Evolutionary conservation across 2,113 vertebrate genomes (phyloP), one percentile per base, ranked within the genome.

Genomic region (Platichthys stellatus): DNA sequence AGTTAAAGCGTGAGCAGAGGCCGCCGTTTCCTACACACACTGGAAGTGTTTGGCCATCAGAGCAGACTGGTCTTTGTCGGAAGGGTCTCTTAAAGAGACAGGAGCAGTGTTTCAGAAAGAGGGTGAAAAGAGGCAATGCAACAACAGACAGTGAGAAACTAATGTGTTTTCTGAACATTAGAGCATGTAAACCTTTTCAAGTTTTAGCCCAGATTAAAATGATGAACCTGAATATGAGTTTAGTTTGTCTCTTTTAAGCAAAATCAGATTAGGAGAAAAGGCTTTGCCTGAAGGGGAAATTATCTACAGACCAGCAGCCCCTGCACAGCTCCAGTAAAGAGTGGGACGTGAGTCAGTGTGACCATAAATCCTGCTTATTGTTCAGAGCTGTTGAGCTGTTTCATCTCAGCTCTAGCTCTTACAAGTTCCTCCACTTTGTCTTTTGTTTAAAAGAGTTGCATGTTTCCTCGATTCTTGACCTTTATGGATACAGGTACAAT

Each of bases 331-430:
- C 69, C 54, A 57, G 1, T 47, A 8, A 54, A 69, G 14, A 24
- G 57, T 53, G 51, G 43, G 53, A 66, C 57, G 61, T 69, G 20
- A 45, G 58, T 80, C 65, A 63, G 10, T n/a, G 5, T 2, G 0
- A 49, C 57, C 73, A 81, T 61, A 18, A 17, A 51, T 51, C 66
- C 58, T 58, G 69, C 11, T 21, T 53, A 74, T 66, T 89, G 77
- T 81, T 81, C 47, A 3, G 53, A 58, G 31, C 24, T 66, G 40
- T 40, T 74, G 64, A 63, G 56, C 59, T 77, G 58, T 64, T 64
- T 65, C 54, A 74, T 75, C 74, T 76, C 61, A 58, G 61, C 76
- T 78, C 40, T 1, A 40, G 71, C 43, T 13, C 56, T 18, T 49
- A 18, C 31, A 56, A 51, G 80, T 38, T 53, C 28, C n/a, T 62